phyloP scores from a whole-genome alignment of 2,113 vertebrate species.

The Bos taurus region ARS-UCD2.0 NC_037328.1:150405501-150406000 shows the following conservation, averaged over 20 bases:
- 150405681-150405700: not conserved
- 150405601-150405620: not conserved
- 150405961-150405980: not conserved
- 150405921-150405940: not conserved
- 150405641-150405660: not conserved
- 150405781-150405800: not conserved
- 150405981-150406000: not conserved
- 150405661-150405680: not conserved
- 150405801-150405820: not conserved
- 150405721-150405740: not conserved
- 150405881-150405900: not conserved
- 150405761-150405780: not conserved
- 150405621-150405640: not conserved
- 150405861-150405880: too few species aligned
- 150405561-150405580: not conserved
- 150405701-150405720: not conserved
- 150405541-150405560: not conserved
- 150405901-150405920: not conserved
- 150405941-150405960: not conserved
- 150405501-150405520: not conserved
- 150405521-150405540: not conserved
- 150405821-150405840: not conserved
- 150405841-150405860: not conserved
- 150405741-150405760: fast-evolving
- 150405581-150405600: not conserved